Evolutionary conservation across 2,888 invertebrate species (phyloP).

Genomic region (Morpho deidamia): DNA sequence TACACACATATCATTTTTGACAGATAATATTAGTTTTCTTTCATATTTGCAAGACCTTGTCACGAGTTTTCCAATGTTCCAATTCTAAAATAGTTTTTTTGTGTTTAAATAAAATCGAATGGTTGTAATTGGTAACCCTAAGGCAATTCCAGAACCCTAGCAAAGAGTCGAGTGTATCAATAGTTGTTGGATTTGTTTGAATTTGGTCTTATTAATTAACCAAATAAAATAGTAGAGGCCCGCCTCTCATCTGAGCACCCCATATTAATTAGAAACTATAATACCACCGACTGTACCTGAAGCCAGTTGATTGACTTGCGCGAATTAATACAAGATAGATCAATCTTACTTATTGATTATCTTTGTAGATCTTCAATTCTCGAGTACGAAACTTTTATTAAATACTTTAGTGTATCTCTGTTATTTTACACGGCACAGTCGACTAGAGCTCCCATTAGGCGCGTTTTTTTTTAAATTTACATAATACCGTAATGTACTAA

Average conservation of each 20-base stretch:
- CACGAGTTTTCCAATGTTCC: neutral
- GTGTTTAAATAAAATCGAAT: neutral
- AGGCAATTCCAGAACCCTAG: slow-evolving; percentile 30
- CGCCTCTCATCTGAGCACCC: slow-evolving; percentile 17
- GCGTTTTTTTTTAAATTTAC: too few species aligned
- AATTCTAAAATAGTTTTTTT: neutral
- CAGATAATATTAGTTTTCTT: too few species aligned
- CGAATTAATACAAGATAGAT: too few species aligned
- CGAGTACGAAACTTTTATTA: too few species aligned
- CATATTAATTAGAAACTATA: slow-evolving; percentile 13
- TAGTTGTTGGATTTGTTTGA: slow-evolving; percentile 69
- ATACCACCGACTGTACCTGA: slow-evolving; percentile 14
- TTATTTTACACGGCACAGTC: too few species aligned
- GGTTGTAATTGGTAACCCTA: slow-evolving; percentile 50
- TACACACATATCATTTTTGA: too few species aligned
- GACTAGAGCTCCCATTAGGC: too few species aligned
- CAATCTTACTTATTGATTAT: too few species aligned
- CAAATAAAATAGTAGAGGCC: slow-evolving; percentile 48
- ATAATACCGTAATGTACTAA: too few species aligned
- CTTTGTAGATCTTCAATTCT: too few species aligned
- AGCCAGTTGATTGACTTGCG: slow-evolving; percentile 13
- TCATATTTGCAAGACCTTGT: neutral
- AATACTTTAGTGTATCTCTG: too few species aligned
- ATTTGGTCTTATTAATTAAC: slow-evolving; percentile 75
- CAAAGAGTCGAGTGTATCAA: slow-evolving; percentile 66